Conservation (phyloP, 2,888 invertebrate genomes). For the Cantharis flavilabris region DNA sequence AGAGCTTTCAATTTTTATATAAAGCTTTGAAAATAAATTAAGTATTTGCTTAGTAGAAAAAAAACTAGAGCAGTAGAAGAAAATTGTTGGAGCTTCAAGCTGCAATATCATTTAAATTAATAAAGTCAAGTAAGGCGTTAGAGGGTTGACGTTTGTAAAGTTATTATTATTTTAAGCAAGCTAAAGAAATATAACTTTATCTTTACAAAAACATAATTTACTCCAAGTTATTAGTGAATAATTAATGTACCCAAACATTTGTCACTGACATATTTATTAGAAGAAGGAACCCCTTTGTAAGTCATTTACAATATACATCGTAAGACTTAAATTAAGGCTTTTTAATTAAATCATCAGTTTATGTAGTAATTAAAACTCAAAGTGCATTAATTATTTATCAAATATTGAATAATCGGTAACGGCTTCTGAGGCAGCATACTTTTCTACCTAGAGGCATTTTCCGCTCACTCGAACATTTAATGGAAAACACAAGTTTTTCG, state of each 20-base stretch:
- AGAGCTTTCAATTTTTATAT: not conserved
- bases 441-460: not conserved
- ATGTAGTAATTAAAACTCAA: not conserved
- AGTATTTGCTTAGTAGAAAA: not conserved
- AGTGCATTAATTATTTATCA: not conserved
- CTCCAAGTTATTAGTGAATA: not conserved
- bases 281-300: not conserved
- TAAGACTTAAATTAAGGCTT: not conserved
- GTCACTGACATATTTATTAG: constrained; percentile 1
- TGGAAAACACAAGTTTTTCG: not conserved
- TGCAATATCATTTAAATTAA: not conserved
- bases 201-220: not conserved
- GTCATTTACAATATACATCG: not conserved
- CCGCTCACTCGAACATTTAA: no score
- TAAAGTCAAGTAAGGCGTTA: not conserved
- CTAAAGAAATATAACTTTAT: not conserved
- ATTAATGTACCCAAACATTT: constrained; percentile 2
- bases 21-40: not conserved
- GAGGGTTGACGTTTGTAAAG: not conserved
- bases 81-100: not conserved
- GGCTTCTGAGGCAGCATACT: not conserved
- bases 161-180: not conserved
- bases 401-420: not conserved
- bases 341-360: not conserved
- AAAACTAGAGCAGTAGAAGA: not conserved